Evolutionary conservation across 2,113 vertebrate species (phyloP), one percentile per base, ranked within the genome.

Genomic region (Solenodon paradoxus): DNA sequence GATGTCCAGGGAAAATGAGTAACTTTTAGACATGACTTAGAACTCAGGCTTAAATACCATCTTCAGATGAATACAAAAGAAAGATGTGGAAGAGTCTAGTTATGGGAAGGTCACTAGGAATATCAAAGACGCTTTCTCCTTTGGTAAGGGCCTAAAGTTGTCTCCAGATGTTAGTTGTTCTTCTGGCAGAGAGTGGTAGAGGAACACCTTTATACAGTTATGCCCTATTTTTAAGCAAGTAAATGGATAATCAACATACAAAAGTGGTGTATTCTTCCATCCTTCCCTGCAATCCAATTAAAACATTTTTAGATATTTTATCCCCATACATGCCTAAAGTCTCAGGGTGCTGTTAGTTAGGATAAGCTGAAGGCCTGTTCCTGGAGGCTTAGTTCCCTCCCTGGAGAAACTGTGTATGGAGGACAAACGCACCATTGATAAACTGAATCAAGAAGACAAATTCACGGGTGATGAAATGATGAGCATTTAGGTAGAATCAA

Each of bases 391-490:
- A 2, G 15, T 78, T 5, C 5, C n/a, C 47, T 79, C 35, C 9
- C 11, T 3, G 4, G 10, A 47, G 15, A 64, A 59, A 42, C 63
- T 47, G 16, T 10, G 55, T 35, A 12, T 0, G 32, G 30, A 57
- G 5, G 12, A 49, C 8, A 91, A 88, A 59, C 1, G n/a, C 49
- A 12, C 20, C 9, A 42, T 2, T 61, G 68, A 35, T 51, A 53
- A 53, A 20, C 68, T 26, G 38, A 85, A 57, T 90, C 28, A 22
- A 66, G 77, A 81, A 47, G 78, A 42, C 28, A 51, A 5, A 69
- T 49, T 7, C 61, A 74, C 3, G 17, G 0, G 0, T 0, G 3
- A 49, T 13, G 26, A 42, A 38, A 32, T 80, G 38, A 55, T 9
- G 53, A 66, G 75, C 22, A 26, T 16, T 38, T 30, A 26, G n/a